phyloP scores from a whole-genome alignment of 2,113 vertebrate genomes.

The Illadopsis cleaveri region DNA sequence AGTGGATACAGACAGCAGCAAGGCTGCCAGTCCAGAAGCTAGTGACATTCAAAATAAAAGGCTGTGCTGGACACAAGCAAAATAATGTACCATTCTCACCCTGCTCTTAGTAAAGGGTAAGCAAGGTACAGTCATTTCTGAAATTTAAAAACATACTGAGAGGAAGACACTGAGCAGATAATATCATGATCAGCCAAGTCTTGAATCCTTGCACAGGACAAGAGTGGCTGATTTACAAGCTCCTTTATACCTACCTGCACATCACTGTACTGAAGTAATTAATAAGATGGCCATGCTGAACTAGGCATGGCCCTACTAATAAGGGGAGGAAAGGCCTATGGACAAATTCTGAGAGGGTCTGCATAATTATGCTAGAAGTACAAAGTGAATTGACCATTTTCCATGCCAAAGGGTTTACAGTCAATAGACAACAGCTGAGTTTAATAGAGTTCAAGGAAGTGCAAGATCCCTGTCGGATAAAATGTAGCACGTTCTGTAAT shows the following conservation, averaged over 20 bases:
- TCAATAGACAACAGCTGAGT: background rate
- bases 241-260: background rate
- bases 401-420: background rate
- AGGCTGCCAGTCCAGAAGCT: background rate
- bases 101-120: background rate
- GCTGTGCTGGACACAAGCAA: background rate
- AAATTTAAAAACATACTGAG: background rate
- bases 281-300: background rate
- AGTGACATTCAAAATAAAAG: background rate
- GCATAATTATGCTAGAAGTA: background rate
- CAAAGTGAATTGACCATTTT: background rate
- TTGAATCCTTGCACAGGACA: background rate
- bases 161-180: background rate
- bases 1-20: background rate
- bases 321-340: background rate
- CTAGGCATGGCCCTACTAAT: background rate
- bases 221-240: background rate
- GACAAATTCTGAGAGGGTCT: background rate
- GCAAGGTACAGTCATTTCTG: background rate
- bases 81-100: background rate
- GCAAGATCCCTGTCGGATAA: background rate
- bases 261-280: background rate
- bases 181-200: background rate
- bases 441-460: background rate
- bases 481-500: background rate